Conservation (phyloP, 2,113 vertebrate genomes). For the Beaufortia kweichowensis region DNA sequence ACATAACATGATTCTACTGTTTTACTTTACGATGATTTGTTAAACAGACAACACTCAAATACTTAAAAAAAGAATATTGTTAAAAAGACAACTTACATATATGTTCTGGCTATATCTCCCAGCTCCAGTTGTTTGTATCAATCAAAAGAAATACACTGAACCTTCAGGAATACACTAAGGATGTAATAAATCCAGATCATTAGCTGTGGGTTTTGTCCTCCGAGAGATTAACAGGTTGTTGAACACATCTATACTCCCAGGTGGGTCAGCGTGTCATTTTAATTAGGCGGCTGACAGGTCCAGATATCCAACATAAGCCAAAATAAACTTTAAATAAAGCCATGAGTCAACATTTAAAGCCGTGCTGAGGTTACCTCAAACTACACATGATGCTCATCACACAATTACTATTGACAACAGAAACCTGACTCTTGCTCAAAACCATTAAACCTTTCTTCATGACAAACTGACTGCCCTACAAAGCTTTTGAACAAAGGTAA, state of each 20-base stretch:
- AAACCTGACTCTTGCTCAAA: slow-evolving; percentile 5
- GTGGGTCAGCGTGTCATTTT: neutral
- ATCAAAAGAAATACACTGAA: neutral
- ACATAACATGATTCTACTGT: too few relatives aligned
- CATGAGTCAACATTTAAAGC: slow-evolving; percentile 19
- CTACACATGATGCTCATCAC: slow-evolving; percentile 23
- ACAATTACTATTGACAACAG: slow-evolving; percentile 26
- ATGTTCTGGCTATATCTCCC: too few relatives aligned
- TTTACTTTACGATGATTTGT: neutral
- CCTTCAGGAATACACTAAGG: neutral
- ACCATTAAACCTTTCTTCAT: slow-evolving; percentile 2
- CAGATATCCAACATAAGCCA: slow-evolving; percentile 6
- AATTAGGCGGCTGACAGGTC: slow-evolving; percentile 22
- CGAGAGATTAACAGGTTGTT: slow-evolving; percentile 41
- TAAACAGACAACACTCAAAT: too few relatives aligned
- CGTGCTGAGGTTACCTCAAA: slow-evolving; percentile 11
- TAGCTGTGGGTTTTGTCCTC: slow-evolving; percentile 3
- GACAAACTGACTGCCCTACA: slow-evolving; percentile 8
- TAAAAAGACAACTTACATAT: too few relatives aligned
- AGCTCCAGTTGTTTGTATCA: neutral
- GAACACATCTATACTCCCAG: slow-evolving; percentile 21
- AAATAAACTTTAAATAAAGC: slow-evolving; percentile 28
- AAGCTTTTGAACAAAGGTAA: neutral
- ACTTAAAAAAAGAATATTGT: too few relatives aligned
- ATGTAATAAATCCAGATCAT: slow-evolving; percentile 29